Percentiles rank a stretch among this genome's conserved stretches.
These are phyloP conservation scores for Brachionus plicatilis DNA, from an alignment of 1,140 invertebrate genomes.

Conservation along the genomic window DNA sequence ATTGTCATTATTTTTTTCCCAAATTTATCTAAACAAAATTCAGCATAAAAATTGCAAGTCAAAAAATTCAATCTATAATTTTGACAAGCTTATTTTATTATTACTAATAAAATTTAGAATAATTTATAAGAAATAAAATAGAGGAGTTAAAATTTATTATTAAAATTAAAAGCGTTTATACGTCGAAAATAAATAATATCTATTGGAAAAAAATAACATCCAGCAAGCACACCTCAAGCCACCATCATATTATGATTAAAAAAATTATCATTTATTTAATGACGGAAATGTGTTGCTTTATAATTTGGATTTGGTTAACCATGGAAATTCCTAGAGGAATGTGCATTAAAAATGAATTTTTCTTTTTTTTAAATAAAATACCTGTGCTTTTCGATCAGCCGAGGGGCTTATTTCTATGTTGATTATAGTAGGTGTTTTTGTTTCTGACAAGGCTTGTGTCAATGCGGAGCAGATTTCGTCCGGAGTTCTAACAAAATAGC, in stretches of 20 bases:
- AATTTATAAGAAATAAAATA: not conserved
- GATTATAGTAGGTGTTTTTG: not conserved
- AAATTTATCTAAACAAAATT: not conserved
- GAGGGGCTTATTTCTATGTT: constrained; percentile 28
- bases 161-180: constrained; percentile 13
- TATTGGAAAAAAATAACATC: not conserved
- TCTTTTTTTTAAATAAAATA: not conserved
- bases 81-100: not conserved
- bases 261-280: not conserved
- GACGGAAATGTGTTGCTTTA: not conserved
- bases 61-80: not conserved
- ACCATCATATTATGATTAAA: not conserved
- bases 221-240: not conserved
- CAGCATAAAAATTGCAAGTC: not conserved
- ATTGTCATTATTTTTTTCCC: not conserved
- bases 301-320: constrained; percentile 40
- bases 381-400: constrained; percentile 28
- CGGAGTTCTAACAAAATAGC: constrained; percentile 3
- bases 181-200: not conserved
- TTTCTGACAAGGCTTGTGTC: not conserved
- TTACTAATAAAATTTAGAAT: not conserved
- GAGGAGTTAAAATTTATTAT: not conserved
- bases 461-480: not conserved
- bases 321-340: constrained; percentile 31
- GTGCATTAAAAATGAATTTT: not conserved